These are phyloP conservation scores for Pantherophis alleghaniensis DNA, from an alignment of 2,797 vertebrate species.

Conservation along the genomic window DNA sequence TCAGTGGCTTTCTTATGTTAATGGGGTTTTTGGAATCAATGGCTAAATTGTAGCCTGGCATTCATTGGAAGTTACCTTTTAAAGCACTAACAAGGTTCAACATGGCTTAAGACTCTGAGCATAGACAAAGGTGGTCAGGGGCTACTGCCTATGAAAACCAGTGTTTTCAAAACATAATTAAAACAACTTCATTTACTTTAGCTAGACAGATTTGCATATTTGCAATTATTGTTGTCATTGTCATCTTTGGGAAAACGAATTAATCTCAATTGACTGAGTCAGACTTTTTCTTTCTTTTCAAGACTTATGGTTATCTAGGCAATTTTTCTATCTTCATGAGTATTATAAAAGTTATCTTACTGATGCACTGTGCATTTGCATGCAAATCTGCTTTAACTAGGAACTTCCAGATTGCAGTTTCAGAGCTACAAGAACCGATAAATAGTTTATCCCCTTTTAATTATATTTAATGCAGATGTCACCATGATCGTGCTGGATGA, in stretches of 20 bases:
- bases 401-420: conserved; percentile 29
- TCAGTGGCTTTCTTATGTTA: not conserved
- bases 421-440: conserved; percentile 39
- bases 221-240: not conserved
- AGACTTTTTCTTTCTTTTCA: not conserved
- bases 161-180: not conserved
- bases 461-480: conserved; percentile 47
- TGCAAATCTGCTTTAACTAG: conserved; percentile 41
- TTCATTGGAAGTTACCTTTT: not conserved
- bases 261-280: not conserved
- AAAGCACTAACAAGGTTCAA: not conserved
- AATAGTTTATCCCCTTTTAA: conserved; percentile 44
- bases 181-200: not conserved
- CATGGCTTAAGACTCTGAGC: not conserved
- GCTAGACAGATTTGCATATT: not conserved
- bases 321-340: not conserved
- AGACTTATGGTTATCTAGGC: not conserved
- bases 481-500: conserved; percentile 32
- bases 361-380: conserved; percentile 38
- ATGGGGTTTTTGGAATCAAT: not conserved
- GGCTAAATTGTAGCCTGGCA: not conserved
- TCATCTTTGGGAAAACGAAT: not conserved
- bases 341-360: conserved; percentile 28
- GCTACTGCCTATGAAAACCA: not conserved
- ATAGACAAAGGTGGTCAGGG: not conserved